A percentile compares a stretch with the other conserved stretches of the same genome.
These are phyloP conservation scores for Andrena minutula DNA, from an alignment of 2,888 invertebrate genomes.

Conservation along the genomic window DNA sequence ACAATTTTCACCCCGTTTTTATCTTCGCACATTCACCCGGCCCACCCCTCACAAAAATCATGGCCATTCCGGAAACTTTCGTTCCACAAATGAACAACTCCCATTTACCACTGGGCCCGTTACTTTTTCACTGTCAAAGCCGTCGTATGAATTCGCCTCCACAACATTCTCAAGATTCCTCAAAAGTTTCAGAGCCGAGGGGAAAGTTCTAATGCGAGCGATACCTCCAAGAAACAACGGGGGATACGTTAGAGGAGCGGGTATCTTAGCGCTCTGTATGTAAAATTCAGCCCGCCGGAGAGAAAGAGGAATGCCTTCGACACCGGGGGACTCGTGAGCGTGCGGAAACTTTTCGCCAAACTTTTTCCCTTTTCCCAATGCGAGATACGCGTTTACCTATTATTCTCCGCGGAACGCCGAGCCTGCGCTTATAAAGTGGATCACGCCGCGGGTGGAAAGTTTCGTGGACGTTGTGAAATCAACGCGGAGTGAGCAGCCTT, in stretches of 20 bases:
- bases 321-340: neutral
- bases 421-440: constrained; percentile 23
- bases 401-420: constrained; percentile 6
- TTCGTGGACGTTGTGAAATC: neutral
- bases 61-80: neutral
- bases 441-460: neutral
- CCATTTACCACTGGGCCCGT: constrained; percentile 11
- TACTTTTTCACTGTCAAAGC: constrained; percentile 30
- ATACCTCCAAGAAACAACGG: constrained; percentile 17
- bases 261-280: neutral
- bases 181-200: constrained; percentile 8
- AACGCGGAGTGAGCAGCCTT: neutral
- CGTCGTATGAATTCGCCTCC: neutral
- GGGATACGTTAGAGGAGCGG: neutral
- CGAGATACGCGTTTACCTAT: constrained; percentile 4
- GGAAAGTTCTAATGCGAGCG: constrained; percentile 28
- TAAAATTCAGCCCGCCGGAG: neutral
- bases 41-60: neutral
- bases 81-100: constrained; percentile 11
- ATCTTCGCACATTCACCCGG: too few relatives aligned
- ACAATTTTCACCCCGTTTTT: neutral
- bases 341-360: constrained; percentile 5
- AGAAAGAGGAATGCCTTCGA: neutral
- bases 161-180: neutral
- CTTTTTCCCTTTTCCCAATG: neutral